Evolutionary conservation across 2,888 invertebrate genomes (phyloP), one percentile per base, ranked within the genome.

Genomic region (Amiota mariae): DNA sequence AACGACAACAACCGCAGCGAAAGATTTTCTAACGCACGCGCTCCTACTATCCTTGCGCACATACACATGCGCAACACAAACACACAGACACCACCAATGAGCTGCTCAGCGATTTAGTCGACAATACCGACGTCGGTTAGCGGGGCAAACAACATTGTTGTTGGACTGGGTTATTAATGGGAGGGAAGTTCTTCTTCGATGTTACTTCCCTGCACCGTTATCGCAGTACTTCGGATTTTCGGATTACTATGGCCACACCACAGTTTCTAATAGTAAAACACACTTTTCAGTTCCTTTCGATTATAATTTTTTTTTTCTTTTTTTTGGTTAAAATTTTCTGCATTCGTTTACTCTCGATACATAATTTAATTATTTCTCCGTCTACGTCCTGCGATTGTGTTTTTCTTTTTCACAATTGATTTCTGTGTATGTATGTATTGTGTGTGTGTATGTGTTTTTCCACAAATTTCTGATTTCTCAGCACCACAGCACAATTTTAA

Each of bases 351-450:
- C 6, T 36, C 6, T 36, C 8, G 36, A 36, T 36, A 6, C 6
- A 36, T 57, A n/a, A n/a, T n/a, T n/a, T n/a, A n/a, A n/a, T n/a
- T n/a, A 20, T 13, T 57, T 15, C 10, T 59, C 20, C 11, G 9
- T 59, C 3, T 18, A 20, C 20, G 63, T 63, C 63, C 63, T 63
- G 63, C n/a, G 12, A 13, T 46, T 63, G 24, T 36, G 46, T 63
- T 63, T 63, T 63, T 59, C 54, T 63, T 63, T 36, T 61, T 8
- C 36, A 63, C 63, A 63, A 63, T 63, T 63, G 63, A 36, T 63
- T 63, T 36, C 46, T 18, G 46, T 63, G 63, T 54, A 8, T 63
- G 63, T 63, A 63, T 63, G 63, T 63, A 18, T 63, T n/a, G n/a
- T 59, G 59, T n/a, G n/a, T 59, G 59, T 59, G 59, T 59, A 59